These are phyloP conservation scores for Metacarcinus magister DNA, from an alignment of 2,888 invertebrate genomes.

Conservation along the genomic window DNA sequence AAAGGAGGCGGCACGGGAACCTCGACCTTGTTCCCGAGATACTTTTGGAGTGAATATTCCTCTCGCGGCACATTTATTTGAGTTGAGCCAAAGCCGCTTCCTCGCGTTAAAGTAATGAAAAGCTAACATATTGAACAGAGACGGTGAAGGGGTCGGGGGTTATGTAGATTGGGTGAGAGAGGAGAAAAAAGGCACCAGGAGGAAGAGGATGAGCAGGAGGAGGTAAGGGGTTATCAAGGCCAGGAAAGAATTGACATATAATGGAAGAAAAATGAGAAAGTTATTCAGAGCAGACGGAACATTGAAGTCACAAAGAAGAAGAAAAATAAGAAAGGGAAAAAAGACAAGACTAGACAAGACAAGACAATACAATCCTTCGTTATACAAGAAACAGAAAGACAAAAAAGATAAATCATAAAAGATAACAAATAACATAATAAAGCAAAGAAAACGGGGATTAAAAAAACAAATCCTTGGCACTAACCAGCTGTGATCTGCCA, in stretches of 20 bases:
- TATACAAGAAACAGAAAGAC: not conserved
- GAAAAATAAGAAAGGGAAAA: not conserved
- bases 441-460: not conserved
- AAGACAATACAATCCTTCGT: not conserved
- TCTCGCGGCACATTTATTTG: not conserved
- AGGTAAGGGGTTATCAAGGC: not conserved
- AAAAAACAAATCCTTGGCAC: not conserved
- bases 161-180: slow-evolving; percentile 26
- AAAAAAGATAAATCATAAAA: not conserved
- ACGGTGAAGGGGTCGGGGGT: slow-evolving; percentile 2
- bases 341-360: not conserved
- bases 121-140: slow-evolving; percentile 53
- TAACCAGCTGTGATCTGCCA: not conserved
- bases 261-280: not conserved
- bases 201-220: slow-evolving; percentile 22
- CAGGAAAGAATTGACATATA: slow-evolving; percentile 20
- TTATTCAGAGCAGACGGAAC: not conserved
- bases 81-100: slow-evolving; percentile 41
- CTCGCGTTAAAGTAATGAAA: slow-evolving; percentile 53
- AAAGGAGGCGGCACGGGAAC: not conserved
- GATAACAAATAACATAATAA: not conserved
- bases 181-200: not conserved
- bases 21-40: not conserved
- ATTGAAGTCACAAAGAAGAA: not conserved
- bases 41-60: not conserved